Evolutionary conservation across 2,797 vertebrate genomes (phyloP).

Genomic region (Schizopygopsis malacanthus): DNA sequence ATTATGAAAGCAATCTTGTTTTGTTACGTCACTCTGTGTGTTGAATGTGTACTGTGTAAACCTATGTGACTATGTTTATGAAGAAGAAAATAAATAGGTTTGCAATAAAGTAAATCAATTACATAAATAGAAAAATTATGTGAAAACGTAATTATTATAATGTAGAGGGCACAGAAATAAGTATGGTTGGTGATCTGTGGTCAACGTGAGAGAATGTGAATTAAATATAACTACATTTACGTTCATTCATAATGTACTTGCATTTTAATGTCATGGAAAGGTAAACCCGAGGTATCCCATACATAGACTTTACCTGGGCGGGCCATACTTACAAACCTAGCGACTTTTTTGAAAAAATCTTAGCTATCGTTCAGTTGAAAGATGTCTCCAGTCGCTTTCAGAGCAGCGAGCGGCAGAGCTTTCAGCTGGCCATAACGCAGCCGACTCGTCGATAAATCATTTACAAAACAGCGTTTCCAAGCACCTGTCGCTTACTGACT

Average conservation of each 20-base stretch:
- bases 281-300: not conserved
- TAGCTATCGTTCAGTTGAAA: too few species aligned
- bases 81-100: not conserved
- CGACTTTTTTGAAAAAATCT: too few species aligned
- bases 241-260: not conserved
- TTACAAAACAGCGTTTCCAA: too few species aligned
- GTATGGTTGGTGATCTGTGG: not conserved
- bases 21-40: not conserved
- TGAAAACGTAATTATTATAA: not conserved
- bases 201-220: not conserved
- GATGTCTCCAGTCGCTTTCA: too few species aligned
- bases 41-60: not conserved
- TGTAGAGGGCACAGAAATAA: not conserved
- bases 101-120: not conserved
- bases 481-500: too few species aligned
- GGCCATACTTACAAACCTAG: too few species aligned
- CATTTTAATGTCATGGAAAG: not conserved
- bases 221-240: not conserved
- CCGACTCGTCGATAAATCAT: too few species aligned
- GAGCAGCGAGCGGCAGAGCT: too few species aligned
- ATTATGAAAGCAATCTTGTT: not conserved
- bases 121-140: not conserved
- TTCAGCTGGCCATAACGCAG: too few species aligned
- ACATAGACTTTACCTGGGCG: too few species aligned
- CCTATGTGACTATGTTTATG: not conserved